phyloP scores from a whole-genome alignment of 2,888 invertebrate genomes.

The Dryococelus australis region DNA sequence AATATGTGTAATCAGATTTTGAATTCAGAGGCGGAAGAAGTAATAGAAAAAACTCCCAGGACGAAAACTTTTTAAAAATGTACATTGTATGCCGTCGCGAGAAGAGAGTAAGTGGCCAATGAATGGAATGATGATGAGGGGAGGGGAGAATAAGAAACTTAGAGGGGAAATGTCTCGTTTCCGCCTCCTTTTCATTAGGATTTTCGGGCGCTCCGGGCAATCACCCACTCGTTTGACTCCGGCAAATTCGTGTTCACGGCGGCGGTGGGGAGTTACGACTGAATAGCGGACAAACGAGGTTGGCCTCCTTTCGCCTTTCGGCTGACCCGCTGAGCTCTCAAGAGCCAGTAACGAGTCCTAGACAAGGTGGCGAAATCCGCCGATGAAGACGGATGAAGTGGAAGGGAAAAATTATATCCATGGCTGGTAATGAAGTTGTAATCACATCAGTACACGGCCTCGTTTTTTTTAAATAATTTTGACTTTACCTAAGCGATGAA shows the following conservation, averaged over 20 bases:
- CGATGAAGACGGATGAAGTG: too few relatives aligned
- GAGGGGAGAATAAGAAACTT: background rate
- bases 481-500: too few relatives aligned
- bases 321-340: background rate
- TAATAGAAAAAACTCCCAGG: background rate
- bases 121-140: background rate
- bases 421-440: background rate
- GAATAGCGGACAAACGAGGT: background rate
- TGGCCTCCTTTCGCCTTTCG: background rate
- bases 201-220: background rate
- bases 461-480: too few relatives aligned
- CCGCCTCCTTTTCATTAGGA: background rate
- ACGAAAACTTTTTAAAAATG: background rate
- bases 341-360: background rate
- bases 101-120: too few relatives aligned
- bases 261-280: background rate
- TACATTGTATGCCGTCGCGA: background rate
- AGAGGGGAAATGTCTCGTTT: background rate
- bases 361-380: background rate
- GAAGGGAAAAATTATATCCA: background rate
- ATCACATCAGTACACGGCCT: background rate
- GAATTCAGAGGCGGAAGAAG: background rate
- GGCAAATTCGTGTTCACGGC: background rate
- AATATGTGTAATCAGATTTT: background rate
- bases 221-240: background rate